Evolutionary conservation across 2,113 vertebrate genomes (phyloP), one percentile per base, ranked within the genome.

Genomic region (Ammodytes dubius): DNA sequence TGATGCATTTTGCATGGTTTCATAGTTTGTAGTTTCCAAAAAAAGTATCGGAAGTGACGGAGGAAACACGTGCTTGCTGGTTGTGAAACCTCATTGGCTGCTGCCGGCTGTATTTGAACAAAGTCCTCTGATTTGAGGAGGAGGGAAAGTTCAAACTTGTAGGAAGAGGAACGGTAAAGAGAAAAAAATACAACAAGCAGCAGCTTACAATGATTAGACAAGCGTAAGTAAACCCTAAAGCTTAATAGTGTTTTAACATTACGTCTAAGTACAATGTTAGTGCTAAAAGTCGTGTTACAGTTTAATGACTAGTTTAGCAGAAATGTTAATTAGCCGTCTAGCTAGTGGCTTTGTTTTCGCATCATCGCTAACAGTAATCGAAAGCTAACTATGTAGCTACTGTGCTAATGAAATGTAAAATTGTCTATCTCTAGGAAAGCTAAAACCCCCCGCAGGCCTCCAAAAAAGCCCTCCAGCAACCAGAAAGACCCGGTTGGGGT

Each of bases 401-500:
- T 76, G 6, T 52, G 3, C 43, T 53, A 5, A 57, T 53, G 1
- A 61, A 54, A 65, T 19, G 11, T 57, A 8, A 27, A 27, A 19
- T 56, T 37, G 9, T 54, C 11, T 63, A 57, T 70, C 70, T 46
- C 79, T 27, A 96, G 95, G 65, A 95, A 93, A 72, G 86, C 68
- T 54, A 96, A 87, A 89, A 94, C 94, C 0, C 95, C 95, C 3
- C 90, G 95, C 6, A 93, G 92, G 57, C 90, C 70, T 37, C 91
- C 78, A 1, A 97, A 95, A 91, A 96, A 95, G 42, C 68, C 89
- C 12, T 84, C 88, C 15, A 96, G 83, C 83, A 93, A 79, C 61
- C 95, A 95, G 68, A 97, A 94, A 86, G 96, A 97, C 77, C 96
- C 96, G 43, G 96, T 97, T 68, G 96, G 96, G 59, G 96, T 97